Evolutionary conservation across 2,888 invertebrate genomes (phyloP).

Genomic region (Tetragonula carbonaria): DNA sequence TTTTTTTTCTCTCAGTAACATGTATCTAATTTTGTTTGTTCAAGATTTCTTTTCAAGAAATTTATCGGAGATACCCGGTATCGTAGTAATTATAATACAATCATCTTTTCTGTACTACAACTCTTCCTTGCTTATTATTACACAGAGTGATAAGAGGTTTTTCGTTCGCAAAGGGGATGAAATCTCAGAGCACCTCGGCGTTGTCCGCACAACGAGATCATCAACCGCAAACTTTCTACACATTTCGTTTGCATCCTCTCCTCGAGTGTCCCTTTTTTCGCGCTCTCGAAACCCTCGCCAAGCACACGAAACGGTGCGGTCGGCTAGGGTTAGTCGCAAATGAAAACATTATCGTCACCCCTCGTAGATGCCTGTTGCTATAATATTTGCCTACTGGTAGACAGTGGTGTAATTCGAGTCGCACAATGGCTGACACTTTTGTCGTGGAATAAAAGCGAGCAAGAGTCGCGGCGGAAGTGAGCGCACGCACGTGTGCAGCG

Average conservation of each 20-base stretch:
- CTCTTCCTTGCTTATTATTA: too few relatives aligned
- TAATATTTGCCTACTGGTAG: constrained; percentile 80
- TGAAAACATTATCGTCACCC: constrained; percentile 78
- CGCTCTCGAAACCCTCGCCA: constrained; percentile 18
- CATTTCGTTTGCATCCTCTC: background rate
- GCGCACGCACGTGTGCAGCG: constrained; percentile 46
- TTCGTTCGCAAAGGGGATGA: background rate
- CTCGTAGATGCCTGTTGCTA: constrained; percentile 77
- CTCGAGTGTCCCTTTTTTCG: background rate
- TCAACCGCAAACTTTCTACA: constrained; percentile 21
- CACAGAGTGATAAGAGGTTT: too few relatives aligned
- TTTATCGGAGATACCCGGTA: too few relatives aligned
- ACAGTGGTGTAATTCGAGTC: constrained; percentile 77
- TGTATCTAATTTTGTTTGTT: too few relatives aligned
- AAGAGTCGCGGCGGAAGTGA: constrained; percentile 32
- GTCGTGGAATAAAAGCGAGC: constrained; percentile 49
- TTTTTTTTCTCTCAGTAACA: too few relatives aligned
- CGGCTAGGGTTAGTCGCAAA: constrained; percentile 68
- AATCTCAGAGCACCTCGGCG: too few relatives aligned
- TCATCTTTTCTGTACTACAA: too few relatives aligned
- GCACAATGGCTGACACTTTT: constrained; percentile 70
- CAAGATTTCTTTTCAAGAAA: too few relatives aligned
- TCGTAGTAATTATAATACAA: too few relatives aligned
- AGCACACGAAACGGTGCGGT: constrained; percentile 54
- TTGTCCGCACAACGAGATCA: background rate